These are phyloP conservation scores for human (Homo sapiens) DNA, from an alignment of 2,113 vertebrate species.

Conservation along the genomic window GRCh38 chr1:227028001-227028500, in stretches of 20 bases:
- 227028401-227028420: neutral
- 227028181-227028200: neutral
- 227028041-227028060: too few relatives aligned
- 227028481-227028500: neutral
- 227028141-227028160: neutral
- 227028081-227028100: too few relatives aligned
- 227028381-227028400: neutral
- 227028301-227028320: neutral
- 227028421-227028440: neutral
- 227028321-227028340: neutral
- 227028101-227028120: neutral
- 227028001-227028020: too few relatives aligned
- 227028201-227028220: neutral
- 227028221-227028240: neutral
- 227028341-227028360: neutral
- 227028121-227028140: neutral
- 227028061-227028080: too few relatives aligned
- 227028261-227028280: neutral
- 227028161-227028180: neutral
- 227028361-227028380: neutral
- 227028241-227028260: neutral
- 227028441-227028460: neutral
- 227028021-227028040: too few relatives aligned
- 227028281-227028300: neutral
- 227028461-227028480: neutral